These are phyloP conservation scores for Turdus rufiventris DNA, from an alignment of 2,113 vertebrate genomes.

Conservation along the genomic window DNA sequence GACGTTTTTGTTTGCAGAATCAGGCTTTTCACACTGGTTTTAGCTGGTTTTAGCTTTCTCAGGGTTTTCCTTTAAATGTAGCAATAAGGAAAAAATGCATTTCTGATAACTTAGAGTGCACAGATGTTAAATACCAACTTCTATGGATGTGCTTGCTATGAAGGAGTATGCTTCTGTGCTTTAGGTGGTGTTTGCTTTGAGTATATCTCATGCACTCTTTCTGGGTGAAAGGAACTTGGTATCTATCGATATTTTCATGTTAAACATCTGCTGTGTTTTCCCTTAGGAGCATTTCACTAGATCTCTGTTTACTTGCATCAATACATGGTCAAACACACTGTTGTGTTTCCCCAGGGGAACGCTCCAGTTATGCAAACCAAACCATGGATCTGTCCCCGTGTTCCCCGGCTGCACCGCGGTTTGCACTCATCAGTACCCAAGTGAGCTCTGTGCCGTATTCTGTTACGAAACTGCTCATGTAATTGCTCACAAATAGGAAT, in stretches of 20 bases:
- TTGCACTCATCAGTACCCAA: background rate
- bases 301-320: background rate
- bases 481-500: background rate
- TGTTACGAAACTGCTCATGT: background rate
- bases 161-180: background rate
- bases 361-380: background rate
- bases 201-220: background rate
- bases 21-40: background rate
- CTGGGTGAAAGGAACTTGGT: background rate
- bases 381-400: background rate
- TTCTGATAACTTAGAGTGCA: background rate
- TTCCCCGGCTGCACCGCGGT: fast-evolving
- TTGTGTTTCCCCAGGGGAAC: background rate
- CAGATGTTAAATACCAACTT: background rate
- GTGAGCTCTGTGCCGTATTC: background rate
- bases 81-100: background rate
- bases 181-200: background rate
- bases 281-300: background rate
- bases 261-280: background rate
- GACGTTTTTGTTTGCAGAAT: background rate
- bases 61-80: background rate
- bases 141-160: background rate
- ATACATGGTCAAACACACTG: background rate
- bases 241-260: background rate
- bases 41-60: background rate